phyloP scores from a whole-genome alignment of 1,140 invertebrate genomes.

The Zaprionus lachaisei region DNA sequence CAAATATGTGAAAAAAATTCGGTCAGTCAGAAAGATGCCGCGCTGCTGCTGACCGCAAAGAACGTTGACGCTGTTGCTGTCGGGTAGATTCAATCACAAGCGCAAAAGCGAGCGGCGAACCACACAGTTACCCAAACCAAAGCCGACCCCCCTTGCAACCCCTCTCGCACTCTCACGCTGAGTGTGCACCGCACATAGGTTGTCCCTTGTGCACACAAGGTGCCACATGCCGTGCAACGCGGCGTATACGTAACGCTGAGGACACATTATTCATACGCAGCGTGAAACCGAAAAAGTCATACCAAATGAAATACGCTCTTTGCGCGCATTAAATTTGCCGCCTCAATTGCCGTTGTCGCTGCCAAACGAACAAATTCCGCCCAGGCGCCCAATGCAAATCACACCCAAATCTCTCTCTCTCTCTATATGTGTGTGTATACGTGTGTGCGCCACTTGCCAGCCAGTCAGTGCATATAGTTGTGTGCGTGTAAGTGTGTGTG shows the following conservation, averaged over 20 bases:
- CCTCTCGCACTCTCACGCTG: background rate
- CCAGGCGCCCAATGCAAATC: constrained; percentile 48
- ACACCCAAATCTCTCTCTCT: constrained; percentile 18
- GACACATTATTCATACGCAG: constrained; percentile 78
- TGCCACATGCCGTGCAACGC: constrained; percentile 57
- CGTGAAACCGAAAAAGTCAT: constrained; percentile 66
- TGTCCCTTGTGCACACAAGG: constrained; percentile 15
- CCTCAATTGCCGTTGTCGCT: constrained; percentile 62
- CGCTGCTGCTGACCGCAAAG: background rate
- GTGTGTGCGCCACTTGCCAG: background rate
- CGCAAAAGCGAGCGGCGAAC: constrained; percentile 13
- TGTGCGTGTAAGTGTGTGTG: background rate
- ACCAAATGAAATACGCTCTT: constrained; percentile 75
- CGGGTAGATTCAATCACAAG: constrained; percentile 42
- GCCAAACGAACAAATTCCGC: constrained; percentile 43
- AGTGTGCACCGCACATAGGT: constrained; percentile 3
- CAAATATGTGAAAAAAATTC: constrained; percentile 37
- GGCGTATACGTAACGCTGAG: constrained; percentile 66
- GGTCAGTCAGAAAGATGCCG: constrained; percentile 26
- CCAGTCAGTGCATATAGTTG: background rate
- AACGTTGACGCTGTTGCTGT: background rate
- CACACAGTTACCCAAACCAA: background rate
- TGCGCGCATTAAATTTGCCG: constrained; percentile 73
- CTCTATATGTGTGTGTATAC: constrained; percentile 12
- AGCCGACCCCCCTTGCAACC: too few relatives aligned